Base-by-base conservation (phyloP, 2,888 invertebrate species). In the Apantesis nais region DNA sequence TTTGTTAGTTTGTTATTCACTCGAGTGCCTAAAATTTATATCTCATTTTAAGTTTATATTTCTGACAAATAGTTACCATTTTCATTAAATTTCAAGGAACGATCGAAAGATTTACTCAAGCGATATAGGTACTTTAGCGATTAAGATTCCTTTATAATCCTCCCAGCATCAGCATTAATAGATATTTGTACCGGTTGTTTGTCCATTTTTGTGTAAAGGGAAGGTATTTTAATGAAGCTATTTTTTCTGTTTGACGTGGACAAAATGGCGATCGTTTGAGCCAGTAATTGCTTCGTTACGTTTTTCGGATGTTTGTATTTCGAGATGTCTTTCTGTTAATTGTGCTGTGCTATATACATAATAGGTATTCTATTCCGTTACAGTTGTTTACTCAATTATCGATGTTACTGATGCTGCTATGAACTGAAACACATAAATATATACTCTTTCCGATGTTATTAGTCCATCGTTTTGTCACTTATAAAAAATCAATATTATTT, bases 241-340 rank as follows among this genome's bases (percentile, higher is more conserved):
- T 88, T 86, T 84, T 88, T 85, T 82, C 78, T 82, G 81, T 80
- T 78, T 80, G 80, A 69, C 77, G 77, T 81, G 78, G 79, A 75
- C 79, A 80, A 80, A 82, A 81, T 76, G 77, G 78, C 80, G 82
- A 75, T 80, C 87, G 85, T 85, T 86, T 85, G 86, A 83, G 80
- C 77, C 82, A 78, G 88, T 90, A 90, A 91, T 90, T 89, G 90
- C 89, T 87, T 88, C 85, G 88, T 89, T 89, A 87, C 82, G 82
- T 84, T 87, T 87, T 87, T 86, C 81, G 83, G 78, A 78, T 86
- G 85, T 88, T 88, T 88, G 83, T 86, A 83, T 83, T 85, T 77
- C 73, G 75, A 69, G 76, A 78, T 79, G 77, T 78, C 84, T 82
- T 83, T 83, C 31, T 52, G 55, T 71, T 63, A 62, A 62, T 67